phyloP scores from a whole-genome alignment of 2,888 invertebrate genomes.

The Atethmia centrago region DNA sequence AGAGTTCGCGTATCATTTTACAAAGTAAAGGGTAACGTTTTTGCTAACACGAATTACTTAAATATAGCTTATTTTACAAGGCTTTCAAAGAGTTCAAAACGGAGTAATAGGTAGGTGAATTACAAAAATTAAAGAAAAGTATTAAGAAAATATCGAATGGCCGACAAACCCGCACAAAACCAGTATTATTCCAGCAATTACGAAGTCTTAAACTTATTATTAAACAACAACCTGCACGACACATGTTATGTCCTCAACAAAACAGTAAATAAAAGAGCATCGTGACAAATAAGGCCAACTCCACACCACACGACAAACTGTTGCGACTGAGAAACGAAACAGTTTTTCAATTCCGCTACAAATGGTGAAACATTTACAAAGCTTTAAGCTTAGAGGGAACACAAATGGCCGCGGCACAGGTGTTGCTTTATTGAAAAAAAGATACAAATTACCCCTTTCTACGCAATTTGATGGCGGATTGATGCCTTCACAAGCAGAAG shows the following conservation, averaged over 20 bases:
- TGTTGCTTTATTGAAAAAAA: constrained; percentile 90
- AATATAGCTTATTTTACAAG: constrained; percentile 1
- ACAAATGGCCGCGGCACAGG: constrained; percentile 86
- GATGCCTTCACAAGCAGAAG: constrained; percentile 73
- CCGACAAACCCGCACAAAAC: constrained; percentile 6
- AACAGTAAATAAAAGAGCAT: constrained; percentile 53
- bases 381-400: constrained; percentile 85
- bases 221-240: constrained; percentile 40
- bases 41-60: not conserved
- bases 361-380: constrained; percentile 88
- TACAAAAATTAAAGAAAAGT: not conserved
- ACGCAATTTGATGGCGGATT: constrained; percentile 81
- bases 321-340: constrained; percentile 80
- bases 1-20: constrained; percentile 10
- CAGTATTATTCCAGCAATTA: constrained; percentile 29
- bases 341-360: constrained; percentile 89
- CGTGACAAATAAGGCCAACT: constrained; percentile 66
- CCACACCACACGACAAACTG: constrained; percentile 75
- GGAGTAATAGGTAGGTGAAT: not conserved
- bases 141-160: constrained; percentile 1
- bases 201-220: constrained; percentile 33
- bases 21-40: constrained; percentile 5
- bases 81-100: not conserved
- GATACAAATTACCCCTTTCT: constrained; percentile 88
- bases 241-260: constrained; percentile 41